Evolutionary conservation across 2,797 vertebrate genomes (phyloP), one percentile per base, ranked within the genome.

Genomic region (Epinephelus malabaricus): DNA sequence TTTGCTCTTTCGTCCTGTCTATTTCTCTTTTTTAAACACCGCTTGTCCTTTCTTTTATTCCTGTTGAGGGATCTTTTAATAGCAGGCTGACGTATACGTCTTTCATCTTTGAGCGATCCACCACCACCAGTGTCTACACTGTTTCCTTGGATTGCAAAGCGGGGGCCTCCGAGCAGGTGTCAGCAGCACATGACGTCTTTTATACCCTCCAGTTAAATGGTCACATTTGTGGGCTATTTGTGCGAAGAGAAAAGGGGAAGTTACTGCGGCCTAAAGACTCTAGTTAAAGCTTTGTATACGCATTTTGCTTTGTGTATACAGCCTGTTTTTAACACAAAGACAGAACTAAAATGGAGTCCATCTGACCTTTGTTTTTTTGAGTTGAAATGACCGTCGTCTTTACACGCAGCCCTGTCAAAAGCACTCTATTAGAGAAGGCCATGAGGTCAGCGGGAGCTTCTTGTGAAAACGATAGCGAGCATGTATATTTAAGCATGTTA

Each of bases 171-270:
- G 13, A 54, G 62, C 85, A 88, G 86, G 88, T 89, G 86, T 88
- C 78, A 53, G 89, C 80, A 81, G 73, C 86, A 82, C 67, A 62
- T 78, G 76, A 86, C 56, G 10, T 79, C 62, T 83, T 89, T 88
- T 80, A 89, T 63, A 64, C 69, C 65, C 53, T 71, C 51, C 17
- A 11, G 69, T 82, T 71, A 85, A 83, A 78, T 7, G 46, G 72
- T 6, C 70, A 72, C 79, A 75, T 88, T 83, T 79, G 79, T 60
- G 23, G 62, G 53, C 45, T 50, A 59, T 83, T 76, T 74, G 30
- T 67, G 12, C 79, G 68, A 75, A 75, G 70, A 87, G 66, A 69
- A 86, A 76, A 59, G 53, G 43, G 62, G 62, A 69, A 7, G 45
- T 69, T 27, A 59, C 43, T 27, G 19, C 1, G 4, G 68, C 43